Percentiles rank a stretch among this genome's conserved stretches.
Evolutionary conservation across 1,140 invertebrate species (phyloP).

Genomic region (Rhagoletis pomonella): DNA sequence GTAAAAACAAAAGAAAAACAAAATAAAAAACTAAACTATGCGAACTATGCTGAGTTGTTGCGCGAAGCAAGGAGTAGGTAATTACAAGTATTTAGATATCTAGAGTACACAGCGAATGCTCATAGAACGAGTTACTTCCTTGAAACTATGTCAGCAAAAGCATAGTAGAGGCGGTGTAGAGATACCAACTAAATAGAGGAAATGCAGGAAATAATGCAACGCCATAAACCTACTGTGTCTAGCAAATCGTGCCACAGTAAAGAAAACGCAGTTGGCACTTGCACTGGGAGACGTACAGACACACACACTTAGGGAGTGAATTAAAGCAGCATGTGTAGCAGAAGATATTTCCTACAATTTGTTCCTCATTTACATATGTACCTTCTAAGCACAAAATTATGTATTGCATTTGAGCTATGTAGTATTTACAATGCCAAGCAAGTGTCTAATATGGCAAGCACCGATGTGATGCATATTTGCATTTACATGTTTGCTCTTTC

Average conservation of each 20-base stretch:
- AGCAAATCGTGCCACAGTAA: background rate
- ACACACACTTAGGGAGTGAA: background rate
- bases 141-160: background rate
- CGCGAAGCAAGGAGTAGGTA: background rate
- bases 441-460: too few relatives aligned
- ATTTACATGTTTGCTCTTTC: too few relatives aligned
- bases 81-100: conserved; percentile 19
- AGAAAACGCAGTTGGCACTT: background rate
- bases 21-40: conserved; percentile 2
- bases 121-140: background rate
- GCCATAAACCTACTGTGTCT: too few relatives aligned
- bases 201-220: too few relatives aligned
- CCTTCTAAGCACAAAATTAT: background rate
- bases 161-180: background rate
- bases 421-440: too few relatives aligned
- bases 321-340: background rate
- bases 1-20: background rate
- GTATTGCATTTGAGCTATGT: background rate
- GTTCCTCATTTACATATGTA: background rate
- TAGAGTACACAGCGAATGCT: background rate
- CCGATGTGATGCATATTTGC: too few relatives aligned
- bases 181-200: too few relatives aligned
- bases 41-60: background rate
- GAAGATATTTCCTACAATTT: background rate
- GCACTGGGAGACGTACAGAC: too few relatives aligned